Evolutionary conservation across 2,797 vertebrate genomes (phyloP).

Genomic region (Catamblyrhynchus diadema): DNA sequence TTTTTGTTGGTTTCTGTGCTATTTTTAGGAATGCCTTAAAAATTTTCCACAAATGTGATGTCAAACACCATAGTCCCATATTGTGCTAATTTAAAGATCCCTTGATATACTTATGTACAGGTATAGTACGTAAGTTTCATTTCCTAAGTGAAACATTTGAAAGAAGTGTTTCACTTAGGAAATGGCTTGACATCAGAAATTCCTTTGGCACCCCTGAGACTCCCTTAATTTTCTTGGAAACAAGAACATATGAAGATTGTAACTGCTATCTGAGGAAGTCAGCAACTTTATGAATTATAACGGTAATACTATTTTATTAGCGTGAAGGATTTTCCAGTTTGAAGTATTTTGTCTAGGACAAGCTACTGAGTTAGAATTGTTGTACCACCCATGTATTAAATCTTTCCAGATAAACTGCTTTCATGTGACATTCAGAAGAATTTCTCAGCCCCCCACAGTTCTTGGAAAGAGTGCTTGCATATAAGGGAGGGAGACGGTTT

Average conservation of each 20-base stretch:
- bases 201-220: not conserved
- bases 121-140: no score
- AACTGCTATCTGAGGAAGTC: not conserved
- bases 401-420: not conserved
- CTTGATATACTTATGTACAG: not conserved
- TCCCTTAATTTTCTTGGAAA: not conserved
- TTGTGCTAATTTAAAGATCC: not conserved
- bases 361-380: not conserved
- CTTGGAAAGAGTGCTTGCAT: not conserved
- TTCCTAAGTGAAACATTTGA: not conserved
- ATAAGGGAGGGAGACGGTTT: not conserved
- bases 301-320: not conserved
- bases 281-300: not conserved
- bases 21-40: not conserved
- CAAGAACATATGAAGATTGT: not conserved
- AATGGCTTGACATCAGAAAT: not conserved
- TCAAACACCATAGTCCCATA: not conserved
- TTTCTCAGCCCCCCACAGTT: not conserved
- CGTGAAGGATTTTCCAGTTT: not conserved
- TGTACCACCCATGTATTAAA: not conserved
- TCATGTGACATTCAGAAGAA: not conserved
- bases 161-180: not conserved
- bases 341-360: not conserved
- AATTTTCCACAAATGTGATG: not conserved
- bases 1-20: not conserved